These are phyloP conservation scores for Dolichopus griseipennis DNA, from an alignment of 2,888 invertebrate species.

Conservation along the genomic window DNA sequence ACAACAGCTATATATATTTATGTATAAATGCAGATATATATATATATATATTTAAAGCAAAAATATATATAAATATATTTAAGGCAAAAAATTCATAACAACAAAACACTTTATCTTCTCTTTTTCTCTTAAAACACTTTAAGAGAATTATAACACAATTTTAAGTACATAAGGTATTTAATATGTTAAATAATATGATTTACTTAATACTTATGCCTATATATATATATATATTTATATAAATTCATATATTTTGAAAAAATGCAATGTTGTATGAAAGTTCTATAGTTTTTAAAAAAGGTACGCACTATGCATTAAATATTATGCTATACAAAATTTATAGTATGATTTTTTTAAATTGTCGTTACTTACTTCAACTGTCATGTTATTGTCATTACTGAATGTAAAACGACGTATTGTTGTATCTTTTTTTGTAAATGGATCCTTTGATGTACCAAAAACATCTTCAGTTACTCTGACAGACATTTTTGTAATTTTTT, in stretches of 20 bases:
- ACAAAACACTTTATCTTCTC: no score
- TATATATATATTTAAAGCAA: no score
- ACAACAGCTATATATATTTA: no score
- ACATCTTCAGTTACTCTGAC: slow-evolving; percentile 35
- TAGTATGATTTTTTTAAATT: background rate
- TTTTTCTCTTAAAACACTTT: no score
- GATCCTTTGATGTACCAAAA: slow-evolving; percentile 36
- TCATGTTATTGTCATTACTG: slow-evolving; percentile 30
- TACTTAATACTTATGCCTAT: background rate
- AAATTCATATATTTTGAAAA: background rate
- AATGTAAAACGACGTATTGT: slow-evolving; percentile 35
- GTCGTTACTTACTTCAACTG: slow-evolving; percentile 29
- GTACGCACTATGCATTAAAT: background rate
- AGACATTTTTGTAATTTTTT: slow-evolving; percentile 15
- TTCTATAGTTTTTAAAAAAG: background rate
- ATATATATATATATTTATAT: no score
- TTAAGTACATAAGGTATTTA: background rate
- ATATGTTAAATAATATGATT: background rate
- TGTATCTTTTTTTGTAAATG: slow-evolving; percentile 30
- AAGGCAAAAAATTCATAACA: no score
- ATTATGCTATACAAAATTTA: background rate
- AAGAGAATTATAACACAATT: background rate
- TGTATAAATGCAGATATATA: no score
- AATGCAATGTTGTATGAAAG: no score
- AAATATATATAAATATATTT: no score